phyloP scores from a whole-genome alignment of 2,888 invertebrate species.

The Pachydiplax longipennis region DNA sequence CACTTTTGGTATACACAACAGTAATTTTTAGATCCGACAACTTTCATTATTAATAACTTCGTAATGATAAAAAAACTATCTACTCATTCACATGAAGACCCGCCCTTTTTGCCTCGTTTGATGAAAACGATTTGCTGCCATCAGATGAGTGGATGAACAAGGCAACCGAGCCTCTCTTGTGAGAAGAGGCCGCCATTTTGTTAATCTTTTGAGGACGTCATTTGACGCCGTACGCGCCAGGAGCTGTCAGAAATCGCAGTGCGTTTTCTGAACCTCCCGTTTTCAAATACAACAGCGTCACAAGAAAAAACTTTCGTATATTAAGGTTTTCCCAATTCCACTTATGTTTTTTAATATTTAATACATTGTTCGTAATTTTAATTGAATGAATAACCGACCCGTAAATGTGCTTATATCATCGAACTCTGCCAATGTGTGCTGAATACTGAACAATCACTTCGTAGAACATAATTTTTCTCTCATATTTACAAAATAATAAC shows the following conservation, averaged over 20 bases:
- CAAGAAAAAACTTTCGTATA: neutral
- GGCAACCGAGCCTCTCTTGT: neutral
- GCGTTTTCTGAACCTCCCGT: neutral
- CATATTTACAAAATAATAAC: slow-evolving; percentile 35
- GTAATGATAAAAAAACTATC: slow-evolving; percentile 42
- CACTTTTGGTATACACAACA: slow-evolving; percentile 44
- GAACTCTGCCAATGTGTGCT: slow-evolving; percentile 23
- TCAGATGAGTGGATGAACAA: neutral
- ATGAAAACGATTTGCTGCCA: neutral
- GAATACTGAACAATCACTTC: slow-evolving; percentile 43
- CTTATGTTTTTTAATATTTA: neutral
- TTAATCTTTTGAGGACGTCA: neutral
- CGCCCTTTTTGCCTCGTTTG: neutral
- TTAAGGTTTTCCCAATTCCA: neutral
- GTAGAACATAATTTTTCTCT: slow-evolving; percentile 6
- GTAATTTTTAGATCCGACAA: slow-evolving; percentile 33
- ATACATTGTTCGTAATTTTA: slow-evolving; percentile 20
- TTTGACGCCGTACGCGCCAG: no score
- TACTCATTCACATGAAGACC: slow-evolving; percentile 2
- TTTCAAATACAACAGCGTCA: neutral
- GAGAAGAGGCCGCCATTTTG: neutral
- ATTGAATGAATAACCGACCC: slow-evolving; percentile 41
- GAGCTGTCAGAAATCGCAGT: neutral
- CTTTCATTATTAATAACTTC: slow-evolving; percentile 18
- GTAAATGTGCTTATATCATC: slow-evolving; percentile 38